These are phyloP conservation scores for Clivina fossor DNA, from an alignment of 2,888 invertebrate species.

Conservation along the genomic window DNA sequence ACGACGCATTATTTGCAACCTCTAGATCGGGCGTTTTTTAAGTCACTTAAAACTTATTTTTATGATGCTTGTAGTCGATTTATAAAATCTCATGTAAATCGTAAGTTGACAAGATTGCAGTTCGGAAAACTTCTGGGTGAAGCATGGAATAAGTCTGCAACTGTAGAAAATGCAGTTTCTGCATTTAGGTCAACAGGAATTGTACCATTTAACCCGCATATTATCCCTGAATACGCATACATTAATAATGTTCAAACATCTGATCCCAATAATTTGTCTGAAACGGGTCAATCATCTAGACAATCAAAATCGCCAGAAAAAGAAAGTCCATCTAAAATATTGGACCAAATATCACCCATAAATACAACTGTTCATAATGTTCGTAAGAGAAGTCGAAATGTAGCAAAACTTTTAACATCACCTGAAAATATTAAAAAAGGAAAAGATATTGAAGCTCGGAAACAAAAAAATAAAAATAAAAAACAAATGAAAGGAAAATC, in stretches of 20 bases:
- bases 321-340: conserved; percentile 17
- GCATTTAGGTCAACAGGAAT: conserved; percentile 40
- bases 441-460: too few species aligned
- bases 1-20: conserved; percentile 37
- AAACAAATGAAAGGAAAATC: conserved; percentile 5
- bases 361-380: conserved; percentile 3
- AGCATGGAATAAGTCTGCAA: conserved; percentile 38
- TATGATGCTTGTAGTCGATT: conserved; percentile 27
- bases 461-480: too few species aligned
- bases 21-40: conserved; percentile 32
- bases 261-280: background rate
- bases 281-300: too few species aligned
- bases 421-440: too few species aligned
- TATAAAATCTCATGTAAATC: conserved; percentile 30
- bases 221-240: conserved; percentile 41
- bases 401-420: background rate
- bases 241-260: background rate
- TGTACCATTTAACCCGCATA: conserved; percentile 38
- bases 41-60: conserved; percentile 29
- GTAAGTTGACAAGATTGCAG: conserved; percentile 30
- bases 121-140: conserved; percentile 37
- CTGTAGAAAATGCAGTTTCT: conserved; percentile 37
- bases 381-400: conserved; percentile 19
- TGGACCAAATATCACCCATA: conserved; percentile 26
- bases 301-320: too few species aligned